A percentile compares a stretch with the other conserved stretches of the same genome.
These are phyloP conservation scores for Kradibia gibbosae DNA, from an alignment of 1,140 invertebrate genomes.

Conservation along the genomic window DNA sequence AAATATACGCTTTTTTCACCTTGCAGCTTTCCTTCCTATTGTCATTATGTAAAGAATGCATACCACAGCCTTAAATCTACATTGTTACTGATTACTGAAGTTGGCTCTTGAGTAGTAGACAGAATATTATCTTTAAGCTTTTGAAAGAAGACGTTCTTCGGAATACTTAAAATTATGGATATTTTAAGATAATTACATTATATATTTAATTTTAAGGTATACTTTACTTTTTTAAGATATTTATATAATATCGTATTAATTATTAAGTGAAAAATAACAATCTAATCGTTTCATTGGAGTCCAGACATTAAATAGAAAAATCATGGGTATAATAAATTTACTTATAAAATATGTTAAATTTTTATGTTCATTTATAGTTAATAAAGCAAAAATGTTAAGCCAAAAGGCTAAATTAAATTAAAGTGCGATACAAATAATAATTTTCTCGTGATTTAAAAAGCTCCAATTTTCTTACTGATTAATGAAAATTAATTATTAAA, in stretches of 20 bases:
- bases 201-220: background rate
- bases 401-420: too few relatives aligned
- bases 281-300: background rate
- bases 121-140: conserved; percentile 12
- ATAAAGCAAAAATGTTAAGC: too few relatives aligned
- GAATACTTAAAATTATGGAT: background rate
- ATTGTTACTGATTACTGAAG: background rate
- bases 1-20: conserved; percentile 3
- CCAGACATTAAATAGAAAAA: background rate
- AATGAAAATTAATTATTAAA: too few relatives aligned
- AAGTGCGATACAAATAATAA: too few relatives aligned
- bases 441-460: too few relatives aligned
- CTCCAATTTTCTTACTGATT: too few relatives aligned
- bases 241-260: background rate
- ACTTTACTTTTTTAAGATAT: conserved; percentile 5
- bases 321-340: background rate
- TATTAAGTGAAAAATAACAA: background rate
- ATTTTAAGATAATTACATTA: background rate
- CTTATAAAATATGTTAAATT: too few relatives aligned
- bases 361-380: too few relatives aligned
- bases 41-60: background rate
- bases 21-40: background rate
- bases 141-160: background rate
- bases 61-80: background rate
- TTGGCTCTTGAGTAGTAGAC: background rate